phyloP scores from a whole-genome alignment of 1,140 invertebrate genomes.

The Saxidomus purpurata region DNA sequence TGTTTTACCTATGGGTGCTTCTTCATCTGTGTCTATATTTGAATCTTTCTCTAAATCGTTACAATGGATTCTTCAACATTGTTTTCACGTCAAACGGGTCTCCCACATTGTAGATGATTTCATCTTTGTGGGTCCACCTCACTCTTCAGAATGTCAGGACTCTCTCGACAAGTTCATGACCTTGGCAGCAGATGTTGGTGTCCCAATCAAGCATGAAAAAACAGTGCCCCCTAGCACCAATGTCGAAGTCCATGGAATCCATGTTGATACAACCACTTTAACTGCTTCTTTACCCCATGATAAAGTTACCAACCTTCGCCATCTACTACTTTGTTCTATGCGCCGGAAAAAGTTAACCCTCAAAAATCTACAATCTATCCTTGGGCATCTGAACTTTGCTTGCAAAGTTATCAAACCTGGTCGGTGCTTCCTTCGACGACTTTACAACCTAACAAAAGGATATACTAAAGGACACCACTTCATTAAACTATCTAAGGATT shows the following conservation, averaged over 20 bases:
- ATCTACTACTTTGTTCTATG: background rate
- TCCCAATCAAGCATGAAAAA: conserved; percentile 44
- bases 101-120: conserved; percentile 64
- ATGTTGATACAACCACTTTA: background rate
- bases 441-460: conserved; percentile 13
- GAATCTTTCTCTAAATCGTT: too few relatives aligned
- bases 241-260: background rate
- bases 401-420: too few relatives aligned
- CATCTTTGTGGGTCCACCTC: too few relatives aligned
- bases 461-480: background rate
- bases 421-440: background rate
- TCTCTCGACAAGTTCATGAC: background rate
- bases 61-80: conserved; percentile 48
- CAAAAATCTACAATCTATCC: conserved; percentile 22
- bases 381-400: too few relatives aligned
- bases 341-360: conserved; percentile 15
- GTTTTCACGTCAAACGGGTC: background rate
- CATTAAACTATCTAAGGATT: background rate
- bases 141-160: conserved; percentile 1
- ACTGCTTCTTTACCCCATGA: background rate
- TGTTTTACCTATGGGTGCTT: too few relatives aligned
- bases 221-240: conserved; percentile 21
- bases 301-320: background rate
- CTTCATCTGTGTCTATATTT: too few relatives aligned
- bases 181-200: background rate